Conservation (phyloP, 2,113 vertebrate genomes). For the Amazona guildingii region DNA sequence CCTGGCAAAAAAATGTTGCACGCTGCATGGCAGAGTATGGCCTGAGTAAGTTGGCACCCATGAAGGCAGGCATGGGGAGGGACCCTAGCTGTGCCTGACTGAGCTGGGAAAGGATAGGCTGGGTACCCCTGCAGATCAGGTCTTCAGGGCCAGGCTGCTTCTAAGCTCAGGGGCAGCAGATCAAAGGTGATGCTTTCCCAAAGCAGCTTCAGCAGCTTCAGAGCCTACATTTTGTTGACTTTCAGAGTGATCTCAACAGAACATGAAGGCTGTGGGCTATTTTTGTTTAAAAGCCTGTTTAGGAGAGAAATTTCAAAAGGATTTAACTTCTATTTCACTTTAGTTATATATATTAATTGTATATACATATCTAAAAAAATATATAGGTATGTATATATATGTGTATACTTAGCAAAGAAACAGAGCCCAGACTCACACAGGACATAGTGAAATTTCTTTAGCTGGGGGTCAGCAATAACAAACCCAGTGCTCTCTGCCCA, state of each 20-base stretch:
- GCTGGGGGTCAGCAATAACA: not conserved
- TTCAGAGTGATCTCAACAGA: not conserved
- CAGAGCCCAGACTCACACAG: not conserved
- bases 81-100: not conserved
- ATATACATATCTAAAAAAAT: not conserved
- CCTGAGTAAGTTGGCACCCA: too few relatives aligned
- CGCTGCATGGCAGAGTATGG: fast-evolving
- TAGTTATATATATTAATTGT: not conserved
- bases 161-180: not conserved
- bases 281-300: not conserved
- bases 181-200: not conserved
- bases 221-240: not conserved
- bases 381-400: not conserved
- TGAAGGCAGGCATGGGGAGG: not conserved
- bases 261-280: not conserved
- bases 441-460: not conserved
- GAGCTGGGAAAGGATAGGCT: not conserved
- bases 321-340: not conserved
- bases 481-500: not conserved
- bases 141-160: not conserved
- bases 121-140: not conserved
- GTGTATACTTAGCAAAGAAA: not conserved
- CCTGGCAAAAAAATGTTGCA: not conserved
- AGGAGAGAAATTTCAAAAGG: not conserved
- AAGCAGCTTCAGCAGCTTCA: not conserved